Base-by-base conservation (phyloP, 2,113 vertebrate species). In the Epinephelus cyanopodus region DNA sequence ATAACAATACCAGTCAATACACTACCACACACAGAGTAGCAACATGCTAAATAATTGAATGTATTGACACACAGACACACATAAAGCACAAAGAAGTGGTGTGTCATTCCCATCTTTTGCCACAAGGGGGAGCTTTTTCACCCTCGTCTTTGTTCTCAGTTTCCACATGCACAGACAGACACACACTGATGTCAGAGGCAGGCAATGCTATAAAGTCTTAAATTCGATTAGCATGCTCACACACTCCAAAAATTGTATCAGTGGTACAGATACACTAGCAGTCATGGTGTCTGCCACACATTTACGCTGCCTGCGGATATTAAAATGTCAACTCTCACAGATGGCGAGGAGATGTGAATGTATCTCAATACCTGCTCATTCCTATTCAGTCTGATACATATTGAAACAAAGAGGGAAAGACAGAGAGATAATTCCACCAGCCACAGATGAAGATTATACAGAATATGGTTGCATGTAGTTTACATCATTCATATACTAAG, bases 41-140 rank as follows among this genome's bases (percentile, higher is more conserved):
- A 79, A 63, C 80, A 47, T 39, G 64, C 18, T 89, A 86, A 85
- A 93, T 88, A 79, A 91, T 60, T 90, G 81, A 93, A 86, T 64
- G 47, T 29, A 90, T 66, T 82, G 84, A 90, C 83, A 87, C 56
- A 84, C 72, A 79, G 39, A 82, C 68, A 70, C 72, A 77, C 37
- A 78, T 45, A 47, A 6, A 47, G 45, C 25, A 67, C 25, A 77
- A 64, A 42, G 25, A 53, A 61, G 27, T 14, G 21, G 45, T 3
- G 33, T 33, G 50, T 52, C 11, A 23, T 39, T 64, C 64, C n/a
- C 23, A 52, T 0, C 2, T 84, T 63, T 63, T 5, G 45, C 92
- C 93, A 93, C 90, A 82, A 91, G 94, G 25, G 71, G 92, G 91
- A 73, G 92, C 65, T 2, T 84, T 85, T 77, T 57, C 0, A 33